These are phyloP conservation scores for Pristionchus maxplancki DNA, from an alignment of 2,888 invertebrate genomes.

Conservation along the genomic window DNA sequence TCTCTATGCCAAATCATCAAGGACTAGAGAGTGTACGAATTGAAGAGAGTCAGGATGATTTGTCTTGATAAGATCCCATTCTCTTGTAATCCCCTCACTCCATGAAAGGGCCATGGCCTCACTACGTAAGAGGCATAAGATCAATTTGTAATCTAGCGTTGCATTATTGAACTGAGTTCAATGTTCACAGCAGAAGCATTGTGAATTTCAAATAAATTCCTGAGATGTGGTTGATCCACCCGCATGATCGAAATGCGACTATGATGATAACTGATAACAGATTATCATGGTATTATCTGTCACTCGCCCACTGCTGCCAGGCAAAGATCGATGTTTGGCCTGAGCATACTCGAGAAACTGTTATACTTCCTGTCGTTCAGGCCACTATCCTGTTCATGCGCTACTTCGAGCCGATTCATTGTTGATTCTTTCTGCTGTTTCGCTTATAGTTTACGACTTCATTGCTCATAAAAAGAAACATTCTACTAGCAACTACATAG, in stretches of 20 bases:
- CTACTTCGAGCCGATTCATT: too few species aligned
- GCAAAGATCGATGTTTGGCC: not conserved
- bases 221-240: not conserved
- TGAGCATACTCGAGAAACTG: not conserved
- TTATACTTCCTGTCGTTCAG: too few species aligned
- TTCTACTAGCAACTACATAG: too few species aligned
- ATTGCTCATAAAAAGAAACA: too few species aligned
- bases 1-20: not conserved
- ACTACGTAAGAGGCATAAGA: not conserved
- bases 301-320: not conserved
- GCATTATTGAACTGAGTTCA: too few species aligned
- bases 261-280: not conserved
- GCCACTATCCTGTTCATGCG: too few species aligned
- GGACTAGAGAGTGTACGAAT: not conserved
- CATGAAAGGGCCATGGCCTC: not conserved
- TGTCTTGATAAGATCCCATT: conserved; percentile 16
- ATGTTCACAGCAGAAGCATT: too few species aligned
- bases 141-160: not conserved
- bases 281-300: not conserved
- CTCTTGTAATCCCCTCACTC: not conserved
- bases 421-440: too few species aligned
- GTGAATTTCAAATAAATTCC: too few species aligned
- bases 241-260: not conserved
- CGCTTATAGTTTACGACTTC: too few species aligned
- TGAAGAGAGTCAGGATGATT: not conserved